Conservation (phyloP, 2,113 vertebrate genomes). For the Colaptes auratus region DNA sequence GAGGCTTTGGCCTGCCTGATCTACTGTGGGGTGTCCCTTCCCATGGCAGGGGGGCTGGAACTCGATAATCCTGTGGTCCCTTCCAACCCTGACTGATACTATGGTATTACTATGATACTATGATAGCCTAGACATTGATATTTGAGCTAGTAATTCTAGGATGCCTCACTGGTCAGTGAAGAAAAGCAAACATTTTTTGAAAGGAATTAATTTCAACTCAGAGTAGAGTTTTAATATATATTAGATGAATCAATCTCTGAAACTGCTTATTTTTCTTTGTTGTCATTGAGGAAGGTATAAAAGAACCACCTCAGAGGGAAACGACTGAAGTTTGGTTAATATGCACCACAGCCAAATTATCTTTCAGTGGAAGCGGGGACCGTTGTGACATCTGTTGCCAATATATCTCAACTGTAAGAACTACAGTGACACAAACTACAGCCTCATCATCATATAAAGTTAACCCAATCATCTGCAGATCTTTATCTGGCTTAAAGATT, state of each 20-base stretch:
- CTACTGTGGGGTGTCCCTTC: no score
- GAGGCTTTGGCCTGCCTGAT: no score
- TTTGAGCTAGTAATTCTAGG: constrained; percentile 16
- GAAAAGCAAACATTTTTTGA: constrained; percentile 1
- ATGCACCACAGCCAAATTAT: neutral
- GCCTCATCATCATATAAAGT: neutral
- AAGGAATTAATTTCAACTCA: neutral
- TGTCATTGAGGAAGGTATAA: constrained; percentile 2
- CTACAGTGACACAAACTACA: neutral
- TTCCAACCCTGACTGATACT: no score
- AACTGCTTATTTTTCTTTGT: constrained; percentile 9
- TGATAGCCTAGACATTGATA: no score
- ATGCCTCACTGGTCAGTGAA: neutral
- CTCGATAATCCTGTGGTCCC: no score
- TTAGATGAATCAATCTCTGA: constrained; percentile 3
- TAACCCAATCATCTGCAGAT: neutral
- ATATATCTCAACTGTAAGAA: neutral
- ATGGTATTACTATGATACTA: no score
- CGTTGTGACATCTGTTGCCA: neutral
- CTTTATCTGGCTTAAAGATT: neutral
- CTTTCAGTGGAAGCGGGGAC: neutral
- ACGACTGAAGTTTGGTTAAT: neutral
- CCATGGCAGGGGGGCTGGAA: no score
- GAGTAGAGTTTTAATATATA: neutral
- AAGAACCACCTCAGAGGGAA: constrained; percentile 1